phyloP scores from a whole-genome alignment of 2,888 invertebrate genomes.

The Acanthopleura granulata region DNA sequence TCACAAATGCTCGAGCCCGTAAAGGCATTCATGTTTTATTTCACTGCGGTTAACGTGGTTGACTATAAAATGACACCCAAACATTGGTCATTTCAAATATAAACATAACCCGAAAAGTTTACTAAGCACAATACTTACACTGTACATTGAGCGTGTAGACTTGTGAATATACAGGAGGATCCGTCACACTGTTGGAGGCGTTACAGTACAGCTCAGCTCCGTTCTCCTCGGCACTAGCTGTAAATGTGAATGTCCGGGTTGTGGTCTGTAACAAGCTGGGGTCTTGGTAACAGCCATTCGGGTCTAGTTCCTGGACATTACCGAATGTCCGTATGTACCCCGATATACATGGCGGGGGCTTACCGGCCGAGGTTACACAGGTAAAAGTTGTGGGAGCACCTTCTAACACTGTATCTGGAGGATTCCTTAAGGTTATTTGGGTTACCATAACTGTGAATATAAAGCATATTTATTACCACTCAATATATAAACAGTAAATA shows the following conservation, averaged over 20 bases:
- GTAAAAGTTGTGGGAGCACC: background rate
- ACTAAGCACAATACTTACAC: background rate
- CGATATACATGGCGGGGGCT: background rate
- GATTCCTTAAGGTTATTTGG: background rate
- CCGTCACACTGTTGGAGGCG: background rate
- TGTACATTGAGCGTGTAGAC: background rate
- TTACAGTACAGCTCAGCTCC: conserved; percentile 3
- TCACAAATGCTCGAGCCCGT: no score
- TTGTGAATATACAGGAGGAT: background rate
- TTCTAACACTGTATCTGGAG: background rate
- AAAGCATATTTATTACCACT: no score
- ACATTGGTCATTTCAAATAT: no score
- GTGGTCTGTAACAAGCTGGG: background rate
- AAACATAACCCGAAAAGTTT: no score
- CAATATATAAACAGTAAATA: no score
- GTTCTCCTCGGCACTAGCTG: background rate
- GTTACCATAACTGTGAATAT: background rate
- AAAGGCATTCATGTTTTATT: no score
- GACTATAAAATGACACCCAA: no score
- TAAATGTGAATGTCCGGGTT: background rate
- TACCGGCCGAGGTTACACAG: background rate
- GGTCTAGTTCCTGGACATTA: background rate
- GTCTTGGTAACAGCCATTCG: background rate
- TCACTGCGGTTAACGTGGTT: no score
- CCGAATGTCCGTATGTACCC: background rate